Conservation (phyloP, 1,140 invertebrate species). For the Lordiphosa stackelbergi region DNA sequence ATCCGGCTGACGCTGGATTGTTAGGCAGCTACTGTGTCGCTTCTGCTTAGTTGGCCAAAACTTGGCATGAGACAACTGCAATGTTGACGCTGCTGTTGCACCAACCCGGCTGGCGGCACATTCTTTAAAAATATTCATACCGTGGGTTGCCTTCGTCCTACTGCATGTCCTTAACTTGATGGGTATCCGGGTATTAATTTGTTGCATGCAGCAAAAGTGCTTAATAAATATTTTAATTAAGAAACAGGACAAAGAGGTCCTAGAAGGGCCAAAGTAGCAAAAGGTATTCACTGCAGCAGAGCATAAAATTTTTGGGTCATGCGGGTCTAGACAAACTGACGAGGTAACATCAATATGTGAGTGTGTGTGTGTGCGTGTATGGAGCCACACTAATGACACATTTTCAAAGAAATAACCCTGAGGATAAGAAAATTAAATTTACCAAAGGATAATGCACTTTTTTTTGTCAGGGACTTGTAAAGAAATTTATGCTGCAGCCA, state of each 20-base stretch:
- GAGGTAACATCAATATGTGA: slow-evolving; percentile 18
- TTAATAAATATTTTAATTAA: slow-evolving; percentile 74
- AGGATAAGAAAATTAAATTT: too few relatives aligned
- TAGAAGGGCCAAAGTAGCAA: slow-evolving; percentile 13
- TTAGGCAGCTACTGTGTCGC: slow-evolving; percentile 28
- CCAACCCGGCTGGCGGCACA: neutral
- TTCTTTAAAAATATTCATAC: slow-evolving; percentile 5
- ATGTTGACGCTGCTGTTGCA: slow-evolving; percentile 71
- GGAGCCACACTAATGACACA: slow-evolving; percentile 16
- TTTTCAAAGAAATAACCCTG: too few relatives aligned
- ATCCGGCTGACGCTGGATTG: slow-evolving; percentile 63
- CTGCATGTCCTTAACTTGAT: slow-evolving; percentile 11
- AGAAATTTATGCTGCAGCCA: too few relatives aligned
- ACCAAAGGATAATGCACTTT: too few relatives aligned
- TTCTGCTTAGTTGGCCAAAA: slow-evolving; percentile 62
- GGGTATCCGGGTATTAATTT: slow-evolving; percentile 54
- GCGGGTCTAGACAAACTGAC: slow-evolving; percentile 23
- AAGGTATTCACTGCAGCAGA: slow-evolving; percentile 8
- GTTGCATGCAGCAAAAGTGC: slow-evolving; percentile 60
- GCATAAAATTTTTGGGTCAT: slow-evolving; percentile 1
- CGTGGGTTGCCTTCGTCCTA: neutral
- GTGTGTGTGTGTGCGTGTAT: slow-evolving; percentile 10
- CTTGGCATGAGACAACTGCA: slow-evolving; percentile 65
- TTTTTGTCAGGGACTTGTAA: too few relatives aligned
- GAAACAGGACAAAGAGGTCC: slow-evolving; percentile 18